A percentile compares a stretch with the other conserved stretches of the same genome.
Evolutionary conservation across 2,888 invertebrate genomes (phyloP).

Genomic region (Drosophila algonquin): DNA sequence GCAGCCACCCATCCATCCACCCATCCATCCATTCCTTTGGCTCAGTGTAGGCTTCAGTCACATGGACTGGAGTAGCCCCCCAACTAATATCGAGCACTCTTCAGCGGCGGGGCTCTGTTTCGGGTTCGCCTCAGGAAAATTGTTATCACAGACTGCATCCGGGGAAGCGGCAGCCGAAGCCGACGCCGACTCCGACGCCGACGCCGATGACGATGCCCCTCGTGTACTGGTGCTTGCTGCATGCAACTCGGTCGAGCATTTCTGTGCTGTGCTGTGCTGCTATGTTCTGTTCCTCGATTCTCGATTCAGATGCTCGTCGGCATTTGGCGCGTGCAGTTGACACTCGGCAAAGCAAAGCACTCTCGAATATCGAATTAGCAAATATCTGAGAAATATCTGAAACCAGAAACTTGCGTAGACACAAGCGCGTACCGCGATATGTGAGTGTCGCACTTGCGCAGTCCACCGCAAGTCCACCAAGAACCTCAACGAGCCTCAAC

Average conservation of each 20-base stretch:
- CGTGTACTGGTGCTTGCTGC: conserved; percentile 11
- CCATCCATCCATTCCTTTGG: conserved; percentile 10
- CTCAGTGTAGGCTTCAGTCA: conserved; percentile 25
- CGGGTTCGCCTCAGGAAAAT: conserved; percentile 61
- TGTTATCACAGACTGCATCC: conserved; percentile 79
- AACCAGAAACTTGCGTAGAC: conserved; percentile 4
- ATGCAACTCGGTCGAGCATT: conserved; percentile 40
- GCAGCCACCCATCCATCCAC: not conserved
- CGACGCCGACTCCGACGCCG: not conserved
- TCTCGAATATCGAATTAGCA: not conserved
- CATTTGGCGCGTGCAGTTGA: conserved; percentile 72
- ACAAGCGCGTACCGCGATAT: conserved; percentile 15
- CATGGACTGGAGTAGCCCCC: conserved; percentile 7
- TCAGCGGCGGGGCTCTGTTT: conserved; percentile 6
- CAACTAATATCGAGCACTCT: conserved; percentile 41
- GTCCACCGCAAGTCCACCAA: conserved; percentile 11
- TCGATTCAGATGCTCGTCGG: conserved; percentile 72
- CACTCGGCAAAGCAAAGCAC: conserved; percentile 29
- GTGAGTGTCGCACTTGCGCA: conserved; percentile 53
- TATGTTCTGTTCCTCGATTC: conserved; percentile 29
- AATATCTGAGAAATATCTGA: conserved; percentile 19
- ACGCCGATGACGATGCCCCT: not conserved
- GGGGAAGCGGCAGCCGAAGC: conserved; percentile 50
- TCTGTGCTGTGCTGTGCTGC: not conserved
- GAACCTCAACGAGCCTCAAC: not conserved